Evolutionary conservation across 23 tunicate species (phyloP).

Genomic region (Styela plicata): DNA sequence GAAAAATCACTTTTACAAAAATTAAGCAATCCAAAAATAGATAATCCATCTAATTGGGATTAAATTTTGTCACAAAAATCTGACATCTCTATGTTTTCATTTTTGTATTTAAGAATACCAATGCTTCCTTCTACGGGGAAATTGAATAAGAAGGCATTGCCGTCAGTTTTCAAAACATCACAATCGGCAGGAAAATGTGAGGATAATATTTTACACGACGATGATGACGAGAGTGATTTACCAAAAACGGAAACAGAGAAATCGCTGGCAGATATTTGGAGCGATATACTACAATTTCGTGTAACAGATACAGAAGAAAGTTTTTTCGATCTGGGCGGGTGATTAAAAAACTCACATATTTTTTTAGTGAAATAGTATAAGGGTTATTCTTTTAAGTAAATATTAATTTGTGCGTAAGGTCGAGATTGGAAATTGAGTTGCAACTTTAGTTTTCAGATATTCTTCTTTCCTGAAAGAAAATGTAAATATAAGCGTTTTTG

Average conservation of each 20-base stretch:
- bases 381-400: no score
- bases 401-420: no score
- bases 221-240: neutral
- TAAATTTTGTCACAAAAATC: neutral
- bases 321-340: conserved; percentile 97
- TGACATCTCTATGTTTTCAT: neutral
- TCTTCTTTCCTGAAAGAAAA: no score
- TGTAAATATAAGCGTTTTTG: no score
- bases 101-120: conserved; percentile 73
- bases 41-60: no score
- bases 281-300: conserved; percentile 66
- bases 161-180: conserved; percentile 33
- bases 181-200: neutral
- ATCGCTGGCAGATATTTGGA: conserved; percentile 62
- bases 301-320: conserved; percentile 71
- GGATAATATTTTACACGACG: neutral
- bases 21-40: no score
- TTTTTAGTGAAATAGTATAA: no score
- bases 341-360: no score
- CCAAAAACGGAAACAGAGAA: conserved; percentile 67
- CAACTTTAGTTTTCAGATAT: no score
- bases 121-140: conserved; percentile 80
- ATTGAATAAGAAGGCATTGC: conserved; percentile 84
- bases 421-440: no score
- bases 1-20: no score